Base-by-base conservation (phyloP, 1,140 invertebrate genomes). In the Drosophila guanche region DNA sequence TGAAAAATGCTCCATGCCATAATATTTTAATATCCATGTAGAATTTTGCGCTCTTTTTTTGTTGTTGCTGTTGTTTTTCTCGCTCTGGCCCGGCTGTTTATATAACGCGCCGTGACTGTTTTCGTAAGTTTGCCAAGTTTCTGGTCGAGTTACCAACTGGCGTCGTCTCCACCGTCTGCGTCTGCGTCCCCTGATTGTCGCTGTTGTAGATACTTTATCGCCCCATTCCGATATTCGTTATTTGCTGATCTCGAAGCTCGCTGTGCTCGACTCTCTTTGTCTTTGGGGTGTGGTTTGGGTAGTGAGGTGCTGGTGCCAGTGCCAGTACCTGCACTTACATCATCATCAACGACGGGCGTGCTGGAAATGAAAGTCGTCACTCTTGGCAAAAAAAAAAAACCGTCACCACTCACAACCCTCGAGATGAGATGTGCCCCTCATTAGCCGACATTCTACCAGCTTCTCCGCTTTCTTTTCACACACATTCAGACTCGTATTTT, bases 71-170 rank as follows among this genome's bases (percentile, higher is more conserved):
- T 43, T 54, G 1, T 20, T 52, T 51, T 42, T 25, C 42, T 41
- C 47, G 27, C 29, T 43, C 20, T 63, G 41, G 33, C 10, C 10
- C 10, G 33, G 42, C 40, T 76, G 59, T 80, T 86, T 79, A 52
- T 67, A 66, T 68, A 84, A 68, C 66, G 60, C 67, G 46, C 51
- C 63, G 73, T 85, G 81, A 80, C 76, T 74, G 72, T 86, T 85
- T 85, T 85, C 65, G 81, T 81, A 80, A 86, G 77, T 80, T 79
- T 52, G 43, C 60, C 54, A 68, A 72, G 59, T 74, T 73, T 79
- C 47, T 57, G 56, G 29, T 66, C 67, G 68, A 73, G 62, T 77
- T 72, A 57, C 69, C 57, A 37, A 37, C 33, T 12, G 55, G 63
- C 29, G 46, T 40, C 29, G 33, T 12, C 29, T 51, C 25, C 27